Conservation (phyloP, 2,113 vertebrate genomes). For the Alligator sinensis region DNA sequence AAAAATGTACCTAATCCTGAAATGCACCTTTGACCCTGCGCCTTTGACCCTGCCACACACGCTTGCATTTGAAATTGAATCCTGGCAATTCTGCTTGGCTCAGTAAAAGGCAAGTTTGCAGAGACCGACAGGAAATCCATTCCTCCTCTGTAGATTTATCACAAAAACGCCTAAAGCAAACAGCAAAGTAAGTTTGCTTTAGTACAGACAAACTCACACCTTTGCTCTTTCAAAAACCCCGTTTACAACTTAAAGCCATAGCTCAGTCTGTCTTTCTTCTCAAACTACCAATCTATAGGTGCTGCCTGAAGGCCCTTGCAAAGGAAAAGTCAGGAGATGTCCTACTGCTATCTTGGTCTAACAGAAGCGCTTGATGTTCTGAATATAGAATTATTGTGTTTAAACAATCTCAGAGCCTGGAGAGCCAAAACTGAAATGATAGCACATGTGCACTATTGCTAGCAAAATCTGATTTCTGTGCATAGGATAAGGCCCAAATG, state of each 20-base stretch:
- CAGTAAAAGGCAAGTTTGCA: conserved; percentile 19
- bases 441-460: conserved; percentile 12
- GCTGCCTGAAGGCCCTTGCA: conserved; percentile 38
- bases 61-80: conserved; percentile 15
- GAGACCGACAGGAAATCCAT: conserved; percentile 71
- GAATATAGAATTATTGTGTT: conserved; percentile 8
- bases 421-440: conserved; percentile 17
- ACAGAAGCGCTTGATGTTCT: conserved; percentile 7
- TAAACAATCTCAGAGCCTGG: background rate
- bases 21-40: background rate
- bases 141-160: conserved; percentile 55
- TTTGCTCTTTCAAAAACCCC: conserved; percentile 75
- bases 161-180: conserved; percentile 73
- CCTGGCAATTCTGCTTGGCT: conserved; percentile 9
- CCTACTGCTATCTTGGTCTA: conserved; percentile 40
- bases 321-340: conserved; percentile 2
- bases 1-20: background rate
- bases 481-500: background rate
- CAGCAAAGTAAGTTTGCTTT: conserved; percentile 73
- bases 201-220: conserved; percentile 68
- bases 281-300: conserved; percentile 42
- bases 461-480: conserved; percentile 17
- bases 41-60: conserved; percentile 3
- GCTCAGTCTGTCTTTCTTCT: conserved; percentile 54
- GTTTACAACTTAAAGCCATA: conserved; percentile 73